These are phyloP conservation scores for Trachemys scripta DNA, from an alignment of 2,113 vertebrate species.

Conservation along the genomic window DNA sequence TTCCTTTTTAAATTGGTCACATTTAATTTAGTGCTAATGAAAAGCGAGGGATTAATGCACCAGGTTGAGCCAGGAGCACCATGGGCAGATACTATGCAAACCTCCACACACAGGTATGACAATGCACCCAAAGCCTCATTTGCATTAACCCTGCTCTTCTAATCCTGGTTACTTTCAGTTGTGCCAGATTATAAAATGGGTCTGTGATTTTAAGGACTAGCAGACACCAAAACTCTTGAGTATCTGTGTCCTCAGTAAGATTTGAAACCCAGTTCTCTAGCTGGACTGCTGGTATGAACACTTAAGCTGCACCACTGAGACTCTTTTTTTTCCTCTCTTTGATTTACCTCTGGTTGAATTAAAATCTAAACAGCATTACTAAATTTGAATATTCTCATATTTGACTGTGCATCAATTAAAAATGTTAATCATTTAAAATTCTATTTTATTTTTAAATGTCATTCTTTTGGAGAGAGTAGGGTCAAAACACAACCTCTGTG, in stretches of 20 bases:
- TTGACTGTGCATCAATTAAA: not conserved
- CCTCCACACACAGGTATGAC: not conserved
- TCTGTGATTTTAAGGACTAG: not conserved
- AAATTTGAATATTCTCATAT: not conserved
- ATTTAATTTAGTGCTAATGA: not conserved
- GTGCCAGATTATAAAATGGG: not conserved
- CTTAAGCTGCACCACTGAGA: accelerated
- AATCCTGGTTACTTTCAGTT: accelerated
- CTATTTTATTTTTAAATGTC: not conserved
- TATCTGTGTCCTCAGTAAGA: not conserved
- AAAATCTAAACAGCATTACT: not conserved
- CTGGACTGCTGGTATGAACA: not conserved
- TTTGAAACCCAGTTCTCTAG: not conserved
- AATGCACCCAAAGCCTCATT: not conserved
- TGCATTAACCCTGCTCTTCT: accelerated
- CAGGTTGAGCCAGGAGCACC: not conserved
- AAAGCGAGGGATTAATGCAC: not conserved
- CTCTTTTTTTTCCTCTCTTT: not conserved
- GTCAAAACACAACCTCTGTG: not conserved
- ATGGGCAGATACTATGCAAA: not conserved
- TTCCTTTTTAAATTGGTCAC: not conserved
- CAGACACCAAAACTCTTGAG: not conserved
- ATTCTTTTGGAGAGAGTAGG: not conserved
- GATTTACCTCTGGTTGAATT: not conserved
- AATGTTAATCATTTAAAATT: not conserved